Evolutionary conservation across 2,888 invertebrate genomes (phyloP).

Genomic region (Ptychoptera contaminata): DNA sequence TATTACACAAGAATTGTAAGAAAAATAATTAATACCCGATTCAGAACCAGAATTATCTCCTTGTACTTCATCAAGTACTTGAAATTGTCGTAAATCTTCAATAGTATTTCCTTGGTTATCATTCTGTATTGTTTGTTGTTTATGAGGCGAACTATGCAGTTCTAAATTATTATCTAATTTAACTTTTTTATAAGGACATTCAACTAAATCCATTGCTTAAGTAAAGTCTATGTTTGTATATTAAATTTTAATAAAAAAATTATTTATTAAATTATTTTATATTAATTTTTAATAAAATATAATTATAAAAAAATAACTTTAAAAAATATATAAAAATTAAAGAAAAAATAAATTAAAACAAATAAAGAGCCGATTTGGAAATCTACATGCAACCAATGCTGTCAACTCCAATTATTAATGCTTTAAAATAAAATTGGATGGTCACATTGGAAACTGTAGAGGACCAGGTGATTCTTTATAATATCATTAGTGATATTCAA

Average conservation of each 20-base stretch:
- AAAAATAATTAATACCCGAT: background rate
- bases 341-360: background rate
- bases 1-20: background rate
- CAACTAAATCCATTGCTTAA: background rate
- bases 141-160: background rate
- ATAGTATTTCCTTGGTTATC: constrained; percentile 15
- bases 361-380: constrained; percentile 11
- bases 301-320: background rate
- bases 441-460: constrained; percentile 32
- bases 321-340: constrained; percentile 1
- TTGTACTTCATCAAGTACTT: constrained; percentile 48
- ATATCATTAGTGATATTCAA: background rate
- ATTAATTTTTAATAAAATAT: background rate
- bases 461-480: constrained; percentile 14
- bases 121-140: background rate
- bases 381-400: constrained; percentile 32
- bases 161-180: constrained; percentile 1
- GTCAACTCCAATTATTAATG: constrained; percentile 31
- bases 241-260: background rate
- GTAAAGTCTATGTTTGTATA: background rate
- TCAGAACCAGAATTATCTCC: constrained; percentile 32
- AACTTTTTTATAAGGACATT: constrained; percentile 1
- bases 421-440: constrained; percentile 23
- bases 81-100: constrained; percentile 39
- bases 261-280: background rate